Conservation (phyloP, 1,140 invertebrate species). For the Homarus americanus region DNA sequence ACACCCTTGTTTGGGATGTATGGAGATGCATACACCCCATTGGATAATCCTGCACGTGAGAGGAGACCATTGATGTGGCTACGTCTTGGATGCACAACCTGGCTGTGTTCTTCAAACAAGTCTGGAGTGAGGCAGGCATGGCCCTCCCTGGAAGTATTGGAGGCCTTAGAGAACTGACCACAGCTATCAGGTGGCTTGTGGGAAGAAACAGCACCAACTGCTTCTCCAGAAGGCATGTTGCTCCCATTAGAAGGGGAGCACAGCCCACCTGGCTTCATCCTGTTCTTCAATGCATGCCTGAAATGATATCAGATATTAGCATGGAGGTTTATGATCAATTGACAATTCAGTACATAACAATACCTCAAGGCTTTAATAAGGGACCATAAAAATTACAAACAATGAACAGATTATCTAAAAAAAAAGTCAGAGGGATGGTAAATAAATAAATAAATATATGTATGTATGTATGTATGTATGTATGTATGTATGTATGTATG, state of each 20-base stretch:
- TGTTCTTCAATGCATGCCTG: constrained; percentile 61
- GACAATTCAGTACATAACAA: too few species aligned
- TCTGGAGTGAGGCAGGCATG: constrained; percentile 34
- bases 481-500: too few species aligned
- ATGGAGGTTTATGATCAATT: background rate
- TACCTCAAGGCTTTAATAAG: too few species aligned
- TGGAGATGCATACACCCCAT: constrained; percentile 9
- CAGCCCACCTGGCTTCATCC: constrained; percentile 65
- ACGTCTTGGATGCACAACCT: background rate
- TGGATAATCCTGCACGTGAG: constrained; percentile 1
- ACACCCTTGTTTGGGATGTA: background rate
- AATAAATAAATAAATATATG: constrained; percentile 11
- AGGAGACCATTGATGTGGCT: constrained; percentile 37
- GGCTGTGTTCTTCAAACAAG: background rate
- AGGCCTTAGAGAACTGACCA: background rate
- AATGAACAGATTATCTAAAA: too few species aligned
- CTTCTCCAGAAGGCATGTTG: constrained; percentile 49
- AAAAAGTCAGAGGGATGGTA: too few species aligned
- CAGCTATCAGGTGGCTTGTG: background rate
- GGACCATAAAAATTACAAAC: too few species aligned
- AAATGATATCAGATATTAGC: background rate
- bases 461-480: background rate
- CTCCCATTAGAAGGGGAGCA: constrained; percentile 60
- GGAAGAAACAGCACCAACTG: background rate
- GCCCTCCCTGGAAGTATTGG: constrained; percentile 20